These are phyloP conservation scores for Oryzias celebensis DNA, from an alignment of 2,113 vertebrate genomes.

Conservation along the genomic window DNA sequence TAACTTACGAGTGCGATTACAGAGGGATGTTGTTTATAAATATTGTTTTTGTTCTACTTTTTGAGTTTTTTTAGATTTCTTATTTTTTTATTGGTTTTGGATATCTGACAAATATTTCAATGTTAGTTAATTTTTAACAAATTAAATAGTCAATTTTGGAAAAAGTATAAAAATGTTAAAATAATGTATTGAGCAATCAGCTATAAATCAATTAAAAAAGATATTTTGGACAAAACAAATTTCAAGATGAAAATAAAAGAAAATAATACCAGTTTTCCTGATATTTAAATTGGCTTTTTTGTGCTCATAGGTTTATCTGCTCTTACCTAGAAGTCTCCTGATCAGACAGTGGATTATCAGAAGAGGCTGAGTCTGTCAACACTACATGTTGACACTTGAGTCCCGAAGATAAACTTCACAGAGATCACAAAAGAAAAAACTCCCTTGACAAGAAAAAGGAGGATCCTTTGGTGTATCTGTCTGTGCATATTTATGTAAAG, in stretches of 20 bases:
- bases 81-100: too few species aligned
- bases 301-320: conserved; percentile 53
- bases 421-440: conserved; percentile 63
- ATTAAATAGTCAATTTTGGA: too few species aligned
- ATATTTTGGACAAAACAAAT: conserved; percentile 21
- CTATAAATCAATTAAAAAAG: conserved; percentile 34
- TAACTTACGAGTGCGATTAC: too few species aligned
- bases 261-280: not conserved
- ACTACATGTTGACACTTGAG: conserved; percentile 68
- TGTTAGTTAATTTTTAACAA: too few species aligned
- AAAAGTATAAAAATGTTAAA: too few species aligned
- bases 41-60: too few species aligned
- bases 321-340: conserved; percentile 44
- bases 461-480: conserved; percentile 8
- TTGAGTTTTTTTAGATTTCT: too few species aligned
- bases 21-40: too few species aligned
- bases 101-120: too few species aligned
- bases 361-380: conserved; percentile 64
- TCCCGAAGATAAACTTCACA: conserved; percentile 67
- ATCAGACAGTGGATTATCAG: conserved; percentile 43
- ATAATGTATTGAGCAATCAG: not conserved
- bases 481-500: conserved; percentile 19
- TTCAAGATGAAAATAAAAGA: not conserved
- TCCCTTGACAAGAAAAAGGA: conserved; percentile 41
- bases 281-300: conserved; percentile 42